Evolutionary conservation across 1,140 invertebrate genomes (phyloP).

Genomic region (Drosophila pseudoananassae): DNA sequence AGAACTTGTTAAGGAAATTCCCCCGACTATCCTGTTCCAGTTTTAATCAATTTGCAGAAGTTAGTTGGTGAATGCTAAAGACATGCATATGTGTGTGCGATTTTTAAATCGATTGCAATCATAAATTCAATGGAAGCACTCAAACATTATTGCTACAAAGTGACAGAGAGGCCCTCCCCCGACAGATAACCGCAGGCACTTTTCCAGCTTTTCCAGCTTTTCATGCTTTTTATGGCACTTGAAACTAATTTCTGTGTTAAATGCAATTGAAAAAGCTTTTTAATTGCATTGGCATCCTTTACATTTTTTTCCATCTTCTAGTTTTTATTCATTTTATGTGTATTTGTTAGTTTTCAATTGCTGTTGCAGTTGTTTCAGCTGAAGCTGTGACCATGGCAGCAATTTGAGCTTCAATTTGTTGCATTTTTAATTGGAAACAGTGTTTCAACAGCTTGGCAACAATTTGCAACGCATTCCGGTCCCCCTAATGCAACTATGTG

Average conservation of each 20-base stretch:
- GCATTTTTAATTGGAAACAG: constrained; percentile 51
- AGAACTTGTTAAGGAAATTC: constrained; percentile 15
- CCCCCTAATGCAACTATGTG: constrained; percentile 14
- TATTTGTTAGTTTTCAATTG: constrained; percentile 15
- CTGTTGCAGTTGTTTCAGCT: constrained; percentile 9
- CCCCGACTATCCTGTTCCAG: background rate
- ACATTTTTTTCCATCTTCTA: background rate
- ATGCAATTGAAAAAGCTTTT: constrained; percentile 51
- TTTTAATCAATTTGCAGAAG: constrained; percentile 9
- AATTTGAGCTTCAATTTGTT: constrained; percentile 36
- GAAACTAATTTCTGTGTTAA: constrained; percentile 51
- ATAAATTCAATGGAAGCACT: constrained; percentile 24
- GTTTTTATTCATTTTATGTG: background rate
- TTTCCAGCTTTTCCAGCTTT: constrained; percentile 38
- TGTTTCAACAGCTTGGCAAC: constrained; percentile 51
- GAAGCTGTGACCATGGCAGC: constrained; percentile 12
- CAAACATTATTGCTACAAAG: constrained; percentile 27
- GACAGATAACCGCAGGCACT: constrained; percentile 48
- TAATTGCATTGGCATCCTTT: constrained; percentile 50
- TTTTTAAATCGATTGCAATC: constrained; percentile 29
- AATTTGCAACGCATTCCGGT: constrained; percentile 37
- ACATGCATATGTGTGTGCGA: background rate
- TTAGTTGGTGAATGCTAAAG: background rate
- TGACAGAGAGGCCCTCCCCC: constrained; percentile 27
- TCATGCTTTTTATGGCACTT: constrained; percentile 42